phyloP scores from a whole-genome alignment of 2,888 invertebrate genomes.

The Erpobdella octoculata region DNA sequence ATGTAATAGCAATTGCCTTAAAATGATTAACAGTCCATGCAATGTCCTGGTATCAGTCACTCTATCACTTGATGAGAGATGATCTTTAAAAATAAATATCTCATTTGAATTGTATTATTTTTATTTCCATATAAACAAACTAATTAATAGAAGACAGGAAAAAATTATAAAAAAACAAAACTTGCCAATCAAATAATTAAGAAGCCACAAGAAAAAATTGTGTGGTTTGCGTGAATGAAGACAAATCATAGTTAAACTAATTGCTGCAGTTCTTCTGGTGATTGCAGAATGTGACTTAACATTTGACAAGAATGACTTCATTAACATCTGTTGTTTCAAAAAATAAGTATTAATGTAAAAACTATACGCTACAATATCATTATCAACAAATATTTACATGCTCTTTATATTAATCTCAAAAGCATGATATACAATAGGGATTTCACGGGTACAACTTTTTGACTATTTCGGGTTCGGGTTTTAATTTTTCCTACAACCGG shows the following conservation, averaged over 20 bases:
- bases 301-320: slow-evolving; percentile 64
- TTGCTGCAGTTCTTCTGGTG: slow-evolving; percentile 72
- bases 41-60: slow-evolving; percentile 57
- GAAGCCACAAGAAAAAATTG: slow-evolving; percentile 63
- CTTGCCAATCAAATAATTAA: slow-evolving; percentile 59
- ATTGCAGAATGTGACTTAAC: slow-evolving; percentile 63
- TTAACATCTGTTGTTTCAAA: slow-evolving; percentile 59
- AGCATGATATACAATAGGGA: no score
- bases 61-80: slow-evolving; percentile 35
- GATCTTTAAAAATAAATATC: slow-evolving; percentile 19
- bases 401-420: no score
- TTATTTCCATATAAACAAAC: no score
- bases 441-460: no score
- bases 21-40: slow-evolving; percentile 63
- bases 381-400: no score
- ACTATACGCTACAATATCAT: no score
- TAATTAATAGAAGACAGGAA: neutral
- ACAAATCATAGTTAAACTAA: slow-evolving; percentile 72
- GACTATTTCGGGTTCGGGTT: no score
- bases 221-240: slow-evolving; percentile 67
- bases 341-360: slow-evolving; percentile 10
- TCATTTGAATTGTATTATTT: no score
- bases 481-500: no score
- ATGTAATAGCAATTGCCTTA: slow-evolving; percentile 62
- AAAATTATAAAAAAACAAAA: neutral